phyloP scores from a whole-genome alignment of 2,113 vertebrate genomes.

The Phalacrocorax brasilianus region DNA sequence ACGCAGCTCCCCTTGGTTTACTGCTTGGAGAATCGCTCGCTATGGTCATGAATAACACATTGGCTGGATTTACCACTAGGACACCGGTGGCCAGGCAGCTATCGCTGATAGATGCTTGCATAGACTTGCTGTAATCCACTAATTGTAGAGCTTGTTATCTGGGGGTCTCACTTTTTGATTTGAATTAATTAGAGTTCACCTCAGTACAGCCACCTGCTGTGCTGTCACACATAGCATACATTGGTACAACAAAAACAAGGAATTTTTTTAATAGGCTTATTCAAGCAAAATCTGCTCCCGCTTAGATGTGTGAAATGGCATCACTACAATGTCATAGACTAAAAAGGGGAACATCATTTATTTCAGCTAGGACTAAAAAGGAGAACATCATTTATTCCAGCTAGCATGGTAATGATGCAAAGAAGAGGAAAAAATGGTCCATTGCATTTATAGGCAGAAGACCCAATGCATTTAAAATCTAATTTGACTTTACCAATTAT shows the following conservation, averaged over 20 bases:
- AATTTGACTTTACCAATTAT: conserved; percentile 8
- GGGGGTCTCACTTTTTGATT: conserved; percentile 70
- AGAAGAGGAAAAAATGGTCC: background rate
- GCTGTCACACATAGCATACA: conserved; percentile 28
- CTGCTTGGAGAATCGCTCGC: background rate
- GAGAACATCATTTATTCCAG: conserved; percentile 34
- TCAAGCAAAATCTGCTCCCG: conserved; percentile 30
- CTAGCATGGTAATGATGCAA: background rate
- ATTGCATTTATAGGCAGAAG: conserved; percentile 28
- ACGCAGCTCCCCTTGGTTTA: conserved; percentile 41
- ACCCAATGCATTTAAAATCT: background rate
- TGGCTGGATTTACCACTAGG: conserved; percentile 35
- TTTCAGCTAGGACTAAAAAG: background rate
- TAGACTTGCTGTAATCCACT: conserved; percentile 65
- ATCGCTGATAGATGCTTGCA: conserved; percentile 39
- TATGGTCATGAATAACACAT: conserved; percentile 60
- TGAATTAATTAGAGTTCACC: conserved; percentile 76
- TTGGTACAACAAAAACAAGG: conserved; percentile 45
- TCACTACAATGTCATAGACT: background rate
- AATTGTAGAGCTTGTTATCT: conserved; percentile 75
- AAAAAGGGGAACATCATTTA: conserved; percentile 24
- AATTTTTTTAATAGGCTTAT: conserved; percentile 47
- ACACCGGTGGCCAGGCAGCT: conserved; percentile 37
- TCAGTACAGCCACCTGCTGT: conserved; percentile 57
- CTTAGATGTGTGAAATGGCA: conserved; percentile 28